phyloP scores from a whole-genome alignment of 2,888 invertebrate species.

The Phyllotreta cruciferae region DNA sequence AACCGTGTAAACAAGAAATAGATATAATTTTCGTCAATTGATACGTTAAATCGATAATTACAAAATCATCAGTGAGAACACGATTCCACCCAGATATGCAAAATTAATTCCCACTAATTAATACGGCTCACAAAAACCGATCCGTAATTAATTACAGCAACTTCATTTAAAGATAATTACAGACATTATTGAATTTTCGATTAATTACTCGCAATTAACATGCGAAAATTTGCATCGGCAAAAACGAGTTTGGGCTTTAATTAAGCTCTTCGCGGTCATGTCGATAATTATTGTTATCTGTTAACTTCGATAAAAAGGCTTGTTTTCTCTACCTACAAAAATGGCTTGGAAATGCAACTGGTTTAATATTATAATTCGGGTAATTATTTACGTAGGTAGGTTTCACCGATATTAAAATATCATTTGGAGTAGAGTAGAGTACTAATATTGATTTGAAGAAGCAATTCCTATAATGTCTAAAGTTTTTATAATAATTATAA shows the following conservation, averaged over 20 bases:
- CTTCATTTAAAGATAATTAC: conserved; percentile 17
- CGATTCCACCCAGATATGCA: conserved; percentile 17
- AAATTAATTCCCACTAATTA: conserved; percentile 15
- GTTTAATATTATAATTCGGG: no score
- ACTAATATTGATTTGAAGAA: no score
- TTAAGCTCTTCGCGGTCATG: not conserved
- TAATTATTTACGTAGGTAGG: no score
- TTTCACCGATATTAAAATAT: no score
- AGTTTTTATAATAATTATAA: no score
- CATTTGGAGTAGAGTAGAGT: no score
- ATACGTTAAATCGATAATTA: not conserved
- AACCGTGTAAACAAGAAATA: no score
- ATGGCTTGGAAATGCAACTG: no score
- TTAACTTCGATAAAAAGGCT: no score
- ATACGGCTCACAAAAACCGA: conserved; percentile 7
- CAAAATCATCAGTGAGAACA: conserved; percentile 4
- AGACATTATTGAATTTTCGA: conserved; percentile 3
- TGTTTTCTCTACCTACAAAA: no score
- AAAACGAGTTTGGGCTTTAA: not conserved
- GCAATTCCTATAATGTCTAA: no score
- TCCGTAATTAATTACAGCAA: conserved; percentile 14
- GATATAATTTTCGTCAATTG: no score
- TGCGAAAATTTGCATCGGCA: conserved; percentile 4
- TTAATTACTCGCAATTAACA: conserved; percentile 4
- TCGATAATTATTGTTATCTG: not conserved